phyloP scores from a whole-genome alignment of 2,797 vertebrate genomes.

The Paguma larvata region DNA sequence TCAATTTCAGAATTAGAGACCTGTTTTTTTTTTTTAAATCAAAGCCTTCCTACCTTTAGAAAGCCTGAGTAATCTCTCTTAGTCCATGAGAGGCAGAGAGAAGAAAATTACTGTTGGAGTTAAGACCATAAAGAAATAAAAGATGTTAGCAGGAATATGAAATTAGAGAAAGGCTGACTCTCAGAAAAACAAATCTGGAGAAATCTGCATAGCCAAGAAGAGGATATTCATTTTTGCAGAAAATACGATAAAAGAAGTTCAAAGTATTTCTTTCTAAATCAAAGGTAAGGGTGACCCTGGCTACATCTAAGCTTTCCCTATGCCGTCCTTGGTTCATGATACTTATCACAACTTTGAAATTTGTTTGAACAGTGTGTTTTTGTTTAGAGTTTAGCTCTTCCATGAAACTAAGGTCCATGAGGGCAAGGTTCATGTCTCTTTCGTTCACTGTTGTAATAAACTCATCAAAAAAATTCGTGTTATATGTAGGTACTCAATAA shows the following conservation, averaged over 20 bases:
- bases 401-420: neutral
- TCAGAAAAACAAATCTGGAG: neutral
- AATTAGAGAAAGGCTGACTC: neutral
- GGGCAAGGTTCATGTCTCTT: neutral
- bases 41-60: neutral
- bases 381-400: neutral
- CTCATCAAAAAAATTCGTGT: neutral
- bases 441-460: neutral
- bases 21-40: neutral
- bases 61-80: neutral
- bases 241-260: neutral
- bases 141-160: neutral
- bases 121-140: neutral
- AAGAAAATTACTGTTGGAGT: neutral
- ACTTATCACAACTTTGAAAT: neutral
- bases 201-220: neutral
- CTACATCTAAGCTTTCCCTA: neutral
- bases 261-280: neutral
- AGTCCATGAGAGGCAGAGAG: neutral
- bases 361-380: neutral
- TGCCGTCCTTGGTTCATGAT: neutral
- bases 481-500: neutral
- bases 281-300: neutral
- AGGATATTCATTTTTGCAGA: neutral
- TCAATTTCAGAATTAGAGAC: neutral